Conservation (phyloP, 2,888 invertebrate genomes). For the Phania funesta region DNA sequence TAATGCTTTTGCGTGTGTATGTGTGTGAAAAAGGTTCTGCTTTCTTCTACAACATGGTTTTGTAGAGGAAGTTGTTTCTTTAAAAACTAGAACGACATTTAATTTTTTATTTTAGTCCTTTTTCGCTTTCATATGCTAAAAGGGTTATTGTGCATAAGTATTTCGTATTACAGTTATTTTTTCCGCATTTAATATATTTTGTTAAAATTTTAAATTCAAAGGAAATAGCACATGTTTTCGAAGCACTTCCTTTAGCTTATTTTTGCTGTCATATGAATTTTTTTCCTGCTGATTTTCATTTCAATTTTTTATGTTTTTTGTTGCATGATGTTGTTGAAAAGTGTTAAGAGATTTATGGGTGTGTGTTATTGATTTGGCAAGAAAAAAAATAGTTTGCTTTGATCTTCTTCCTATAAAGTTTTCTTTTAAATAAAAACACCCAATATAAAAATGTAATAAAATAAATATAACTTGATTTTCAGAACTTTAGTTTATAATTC, state of each 20-base stretch:
- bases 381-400: not conserved
- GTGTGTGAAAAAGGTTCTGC: not conserved
- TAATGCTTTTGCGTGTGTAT: not conserved
- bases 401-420: not conserved
- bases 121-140: not conserved
- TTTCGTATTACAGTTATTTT: not conserved
- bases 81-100: slow-evolving; percentile 40
- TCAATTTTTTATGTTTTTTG: not conserved
- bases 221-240: not conserved
- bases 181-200: not conserved
- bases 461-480: not conserved
- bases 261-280: not conserved
- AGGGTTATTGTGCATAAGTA: slow-evolving; percentile 3
- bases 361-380: not conserved
- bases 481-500: not conserved
- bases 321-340: not conserved
- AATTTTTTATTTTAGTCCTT: too few relatives aligned
- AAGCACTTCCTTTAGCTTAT: not conserved
- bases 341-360: not conserved
- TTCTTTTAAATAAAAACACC: not conserved
- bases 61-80: not conserved
- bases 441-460: not conserved
- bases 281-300: not conserved
- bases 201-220: not conserved
- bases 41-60: not conserved